Evolutionary conservation across 30 jellyfish, hydroid and myxozoan species (phyloP).

Genomic region (Turritopsis rubra): DNA sequence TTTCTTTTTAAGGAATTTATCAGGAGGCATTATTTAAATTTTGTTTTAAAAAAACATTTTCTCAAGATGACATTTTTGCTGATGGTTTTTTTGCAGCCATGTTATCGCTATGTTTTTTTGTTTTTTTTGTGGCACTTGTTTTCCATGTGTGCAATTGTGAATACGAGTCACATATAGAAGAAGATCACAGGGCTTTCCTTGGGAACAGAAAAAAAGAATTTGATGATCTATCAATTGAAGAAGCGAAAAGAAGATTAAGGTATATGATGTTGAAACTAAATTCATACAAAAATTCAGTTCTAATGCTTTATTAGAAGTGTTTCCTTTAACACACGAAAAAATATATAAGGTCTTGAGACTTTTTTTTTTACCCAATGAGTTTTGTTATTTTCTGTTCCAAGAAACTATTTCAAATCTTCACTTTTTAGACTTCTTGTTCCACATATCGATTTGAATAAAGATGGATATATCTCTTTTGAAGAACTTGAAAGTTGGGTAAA

Average conservation of each 20-base stretch:
- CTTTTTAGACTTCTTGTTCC: conserved; percentile 74
- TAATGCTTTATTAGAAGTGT: too few species aligned
- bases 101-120: not conserved
- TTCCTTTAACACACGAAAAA: too few species aligned
- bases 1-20: not conserved
- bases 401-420: too few species aligned
- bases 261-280: too few species aligned
- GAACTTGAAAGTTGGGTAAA: conserved; percentile 84
- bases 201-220: conserved; percentile 63
- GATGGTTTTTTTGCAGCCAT: not conserved
- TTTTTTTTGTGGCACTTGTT: not conserved
- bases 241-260: conserved; percentile 76
- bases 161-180: conserved; percentile 25
- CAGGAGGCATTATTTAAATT: not conserved
- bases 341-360: not conserved
- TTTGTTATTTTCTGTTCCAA: too few species aligned
- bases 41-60: not conserved
- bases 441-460: conserved; percentile 78
- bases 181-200: conserved; percentile 62
- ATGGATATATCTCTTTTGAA: conserved; percentile 53
- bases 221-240: conserved; percentile 69
- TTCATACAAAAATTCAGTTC: too few species aligned
- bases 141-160: not conserved
- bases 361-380: not conserved
- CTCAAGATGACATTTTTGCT: not conserved